Evolutionary conservation across 2,113 vertebrate genomes (phyloP).

Genomic region (Dromas ardeola): DNA sequence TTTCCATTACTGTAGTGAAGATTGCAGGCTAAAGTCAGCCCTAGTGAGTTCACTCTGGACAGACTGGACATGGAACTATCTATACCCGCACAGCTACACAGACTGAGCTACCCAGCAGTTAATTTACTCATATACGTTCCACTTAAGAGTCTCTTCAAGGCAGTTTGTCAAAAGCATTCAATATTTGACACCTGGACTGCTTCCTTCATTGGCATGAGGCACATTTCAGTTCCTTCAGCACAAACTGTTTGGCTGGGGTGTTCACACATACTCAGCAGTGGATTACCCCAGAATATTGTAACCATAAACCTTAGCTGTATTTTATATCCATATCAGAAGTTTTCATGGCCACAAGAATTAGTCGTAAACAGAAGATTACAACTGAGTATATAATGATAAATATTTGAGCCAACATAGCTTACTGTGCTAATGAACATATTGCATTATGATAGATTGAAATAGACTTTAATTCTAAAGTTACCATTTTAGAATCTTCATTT

Average conservation of each 20-base stretch:
- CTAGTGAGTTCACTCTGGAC: background rate
- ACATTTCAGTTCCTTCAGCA: background rate
- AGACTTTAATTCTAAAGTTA: background rate
- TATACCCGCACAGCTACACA: background rate
- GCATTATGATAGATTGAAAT: background rate
- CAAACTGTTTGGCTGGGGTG: background rate
- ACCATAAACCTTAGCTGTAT: background rate
- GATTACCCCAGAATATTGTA: background rate
- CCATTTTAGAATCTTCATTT: background rate
- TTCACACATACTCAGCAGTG: background rate
- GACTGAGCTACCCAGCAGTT: background rate
- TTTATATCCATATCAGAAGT: background rate
- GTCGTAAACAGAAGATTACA: background rate
- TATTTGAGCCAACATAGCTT: background rate
- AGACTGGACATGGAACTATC: background rate
- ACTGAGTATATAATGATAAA: background rate
- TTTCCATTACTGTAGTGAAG: background rate
- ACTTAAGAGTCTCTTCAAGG: background rate
- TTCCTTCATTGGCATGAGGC: background rate
- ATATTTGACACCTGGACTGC: background rate
- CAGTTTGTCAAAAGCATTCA: background rate
- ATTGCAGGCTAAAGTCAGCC: background rate
- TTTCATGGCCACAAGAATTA: background rate
- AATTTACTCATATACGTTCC: background rate
- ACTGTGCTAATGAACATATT: background rate